Evolutionary conservation across 2,888 invertebrate genomes (phyloP).

Genomic region (Smittia aterrima): DNA sequence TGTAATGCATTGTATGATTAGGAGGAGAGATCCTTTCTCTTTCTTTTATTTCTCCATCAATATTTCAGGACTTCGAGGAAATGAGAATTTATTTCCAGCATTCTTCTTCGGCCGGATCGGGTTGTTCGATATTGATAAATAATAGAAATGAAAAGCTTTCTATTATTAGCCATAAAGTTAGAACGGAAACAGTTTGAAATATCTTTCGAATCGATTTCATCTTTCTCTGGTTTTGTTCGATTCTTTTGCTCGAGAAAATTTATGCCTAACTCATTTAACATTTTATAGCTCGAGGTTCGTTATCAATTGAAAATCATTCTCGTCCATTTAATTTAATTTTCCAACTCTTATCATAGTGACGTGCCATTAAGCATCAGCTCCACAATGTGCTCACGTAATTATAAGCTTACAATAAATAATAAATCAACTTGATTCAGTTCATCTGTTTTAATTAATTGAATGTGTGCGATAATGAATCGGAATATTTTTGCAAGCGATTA

Average conservation of each 20-base stretch:
- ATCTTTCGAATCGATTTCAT: not conserved
- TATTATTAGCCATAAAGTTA: slow-evolving; percentile 11
- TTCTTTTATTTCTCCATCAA: not conserved
- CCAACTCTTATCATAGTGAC: not conserved
- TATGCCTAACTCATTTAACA: no score
- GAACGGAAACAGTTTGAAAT: not conserved
- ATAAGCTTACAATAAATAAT: slow-evolving; percentile 9
- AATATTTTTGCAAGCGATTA: slow-evolving; percentile 9
- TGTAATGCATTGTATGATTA: not conserved
- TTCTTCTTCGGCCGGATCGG: not conserved
- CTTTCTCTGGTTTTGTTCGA: not conserved
- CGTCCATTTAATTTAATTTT: not conserved
- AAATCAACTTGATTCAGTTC: not conserved
- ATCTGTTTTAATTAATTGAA: not conserved
- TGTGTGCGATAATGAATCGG: not conserved
- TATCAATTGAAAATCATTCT: not conserved
- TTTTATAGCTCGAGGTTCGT: not conserved
- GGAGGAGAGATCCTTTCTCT: not conserved
- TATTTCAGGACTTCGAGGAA: not conserved
- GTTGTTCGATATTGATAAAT: not conserved
- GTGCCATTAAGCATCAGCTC: not conserved
- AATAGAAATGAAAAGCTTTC: slow-evolving; percentile 1
- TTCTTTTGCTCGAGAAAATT: no score
- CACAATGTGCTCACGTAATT: not conserved
- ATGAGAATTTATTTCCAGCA: not conserved